Evolutionary conservation across 2,797 vertebrate species (phyloP), one percentile per base, ranked within the genome.

Genomic region (Hippopotamyrus pictus): DNA sequence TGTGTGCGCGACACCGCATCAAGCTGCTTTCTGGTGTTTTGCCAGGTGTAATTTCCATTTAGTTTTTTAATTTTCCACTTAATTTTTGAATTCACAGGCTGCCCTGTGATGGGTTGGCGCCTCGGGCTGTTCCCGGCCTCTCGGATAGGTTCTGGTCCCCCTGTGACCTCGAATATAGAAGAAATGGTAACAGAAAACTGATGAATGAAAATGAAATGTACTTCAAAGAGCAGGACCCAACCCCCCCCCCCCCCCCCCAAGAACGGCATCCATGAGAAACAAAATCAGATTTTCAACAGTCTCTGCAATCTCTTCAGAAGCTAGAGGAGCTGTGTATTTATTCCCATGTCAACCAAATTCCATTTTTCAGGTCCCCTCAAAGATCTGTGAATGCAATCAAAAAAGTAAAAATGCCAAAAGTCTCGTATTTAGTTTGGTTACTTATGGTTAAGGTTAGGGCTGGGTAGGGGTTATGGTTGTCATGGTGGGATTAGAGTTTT

Each of bases 1-100:
- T 87, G 59, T 88, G 50, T 46, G 86, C 76, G 12, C 17, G 19
- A n/a, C 33, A 51, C 62, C 1, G 50, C 76, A 14, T 37, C 48
- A 89, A 89, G 84, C 19, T 46, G 89, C 17, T 14, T 87, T 29
- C 25, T 73, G 59, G 83, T 76, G 44, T 37, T 87, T 33, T 57
- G 84, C 84, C 29, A 73, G 65, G 12, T 73, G 12, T 73, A 37
- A 73, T 73, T 73, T 73, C 65, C 65, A 73, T 14, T 73, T 73
- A 14, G 29, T 5, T 37, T 79, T 19, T 19, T 0, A 19, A 19
- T 54, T 19, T 53, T 53, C 51, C 51, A 17, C 51, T 44, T 17
- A 79, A 44, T 44, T 79, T n/a, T 17, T 41, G 33, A 17, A 69
- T 69, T 17, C 73, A 44, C 73, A 37, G 73, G 17, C 37, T 41